Evolutionary conservation across 53 echinoderm and acorn worm species (phyloP).

Genomic region (Patiria pectinifera): DNA sequence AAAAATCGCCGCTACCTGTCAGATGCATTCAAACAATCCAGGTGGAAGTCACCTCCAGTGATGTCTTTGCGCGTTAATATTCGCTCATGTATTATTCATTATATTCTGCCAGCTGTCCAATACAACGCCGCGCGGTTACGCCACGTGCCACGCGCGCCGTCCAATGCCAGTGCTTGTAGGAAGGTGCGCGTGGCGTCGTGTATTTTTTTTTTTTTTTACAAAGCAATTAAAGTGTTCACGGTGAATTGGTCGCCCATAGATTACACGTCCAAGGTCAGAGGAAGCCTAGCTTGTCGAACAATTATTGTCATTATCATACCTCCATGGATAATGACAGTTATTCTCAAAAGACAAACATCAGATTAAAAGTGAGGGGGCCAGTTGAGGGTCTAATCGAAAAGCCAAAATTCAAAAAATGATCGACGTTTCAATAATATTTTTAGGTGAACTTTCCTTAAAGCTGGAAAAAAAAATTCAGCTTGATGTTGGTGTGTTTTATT

Average conservation of each 20-base stretch:
- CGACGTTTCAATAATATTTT: too few species aligned
- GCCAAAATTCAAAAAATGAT: too few species aligned
- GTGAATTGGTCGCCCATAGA: conserved; percentile 3
- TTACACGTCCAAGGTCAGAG: neutral
- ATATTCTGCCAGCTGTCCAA: neutral
- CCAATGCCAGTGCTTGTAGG: neutral
- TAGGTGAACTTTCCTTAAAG: too few species aligned
- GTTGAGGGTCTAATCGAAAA: too few species aligned
- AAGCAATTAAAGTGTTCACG: conserved; percentile 28
- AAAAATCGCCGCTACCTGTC: too few species aligned
- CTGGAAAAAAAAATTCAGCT: too few species aligned
- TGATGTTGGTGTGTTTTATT: too few species aligned
- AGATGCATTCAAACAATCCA: too few species aligned
- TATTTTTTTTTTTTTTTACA: neutral
- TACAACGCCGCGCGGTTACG: neutral
- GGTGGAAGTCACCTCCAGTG: too few species aligned
- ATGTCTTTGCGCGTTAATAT: too few species aligned
- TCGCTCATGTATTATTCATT: neutral
- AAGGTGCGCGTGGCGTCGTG: neutral
- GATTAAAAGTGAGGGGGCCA: too few species aligned
- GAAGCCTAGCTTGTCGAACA: neutral
- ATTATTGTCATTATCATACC: neutral
- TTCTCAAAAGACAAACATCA: too few species aligned
- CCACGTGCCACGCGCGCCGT: neutral
- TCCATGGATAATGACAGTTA: neutral